A percentile compares a stretch with the other conserved stretches of the same genome.
Evolutionary conservation across 2,113 vertebrate species (phyloP).

Genomic region (Enhydra lutris): DNA sequence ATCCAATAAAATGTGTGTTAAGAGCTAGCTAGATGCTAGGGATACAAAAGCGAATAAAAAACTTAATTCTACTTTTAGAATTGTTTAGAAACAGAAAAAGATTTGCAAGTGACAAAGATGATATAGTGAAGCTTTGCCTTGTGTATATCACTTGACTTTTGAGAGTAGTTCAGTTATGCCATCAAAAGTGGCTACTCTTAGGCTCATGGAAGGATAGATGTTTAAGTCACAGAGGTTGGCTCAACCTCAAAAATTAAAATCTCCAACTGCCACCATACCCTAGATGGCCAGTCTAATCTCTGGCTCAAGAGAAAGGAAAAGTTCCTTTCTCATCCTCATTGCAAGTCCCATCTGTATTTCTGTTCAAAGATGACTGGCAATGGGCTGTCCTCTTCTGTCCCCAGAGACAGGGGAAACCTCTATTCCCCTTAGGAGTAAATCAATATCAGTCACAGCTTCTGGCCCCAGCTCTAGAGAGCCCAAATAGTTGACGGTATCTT

Average conservation of each 20-base stretch:
- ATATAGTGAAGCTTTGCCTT: not conserved
- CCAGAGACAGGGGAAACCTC: not conserved
- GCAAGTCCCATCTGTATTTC: not conserved
- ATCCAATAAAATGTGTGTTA: not conserved
- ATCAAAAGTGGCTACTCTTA: not conserved
- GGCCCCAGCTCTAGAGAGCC: not conserved
- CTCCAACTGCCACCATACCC: not conserved
- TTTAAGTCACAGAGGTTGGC: not conserved
- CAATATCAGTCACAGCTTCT: not conserved
- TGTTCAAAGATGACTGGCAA: not conserved
- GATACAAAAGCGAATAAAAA: not conserved
- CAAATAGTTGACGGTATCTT: not conserved
- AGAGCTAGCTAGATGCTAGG: not conserved
- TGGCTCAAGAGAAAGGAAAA: not conserved
- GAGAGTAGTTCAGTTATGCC: not conserved
- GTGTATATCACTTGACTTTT: not conserved
- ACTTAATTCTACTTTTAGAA: not conserved
- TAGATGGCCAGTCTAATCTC: not conserved
- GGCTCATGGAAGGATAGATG: not conserved
- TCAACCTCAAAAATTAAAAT: not conserved
- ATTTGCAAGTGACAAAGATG: not conserved
- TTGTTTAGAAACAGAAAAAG: not conserved
- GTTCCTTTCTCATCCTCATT: not conserved
- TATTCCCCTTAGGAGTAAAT: not conserved
- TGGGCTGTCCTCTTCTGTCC: not conserved